Percentiles rank a stretch among this genome's conserved stretches.
Evolutionary conservation across 1,140 invertebrate genomes (phyloP).

Genomic region (Dreissena polymorpha): DNA sequence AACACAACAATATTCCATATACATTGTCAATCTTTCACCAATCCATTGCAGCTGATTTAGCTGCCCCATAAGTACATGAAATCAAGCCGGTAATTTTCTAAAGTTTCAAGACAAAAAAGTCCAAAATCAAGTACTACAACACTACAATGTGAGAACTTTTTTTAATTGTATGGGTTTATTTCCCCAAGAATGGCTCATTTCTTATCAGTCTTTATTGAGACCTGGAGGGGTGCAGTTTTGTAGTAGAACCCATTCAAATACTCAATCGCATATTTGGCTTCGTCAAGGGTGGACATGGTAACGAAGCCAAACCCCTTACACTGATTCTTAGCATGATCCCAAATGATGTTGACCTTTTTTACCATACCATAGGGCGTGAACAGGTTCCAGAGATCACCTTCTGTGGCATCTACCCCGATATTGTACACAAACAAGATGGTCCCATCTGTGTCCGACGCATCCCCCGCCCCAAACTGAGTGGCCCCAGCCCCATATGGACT

Average conservation of each 20-base stretch:
- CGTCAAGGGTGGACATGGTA: conserved; percentile 79
- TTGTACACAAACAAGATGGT: conserved; percentile 80
- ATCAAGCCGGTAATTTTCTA: too few species aligned
- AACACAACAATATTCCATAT: too few species aligned
- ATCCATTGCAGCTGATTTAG: too few species aligned
- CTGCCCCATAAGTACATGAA: too few species aligned
- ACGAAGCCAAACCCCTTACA: conserved; percentile 81
- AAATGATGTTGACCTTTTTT: conserved; percentile 78
- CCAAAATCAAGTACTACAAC: too few species aligned
- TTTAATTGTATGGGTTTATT: not conserved
- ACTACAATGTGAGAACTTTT: too few species aligned
- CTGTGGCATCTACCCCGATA: conserved; percentile 79
- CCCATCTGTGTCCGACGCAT: conserved; percentile 45
- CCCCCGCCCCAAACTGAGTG: conserved; percentile 24
- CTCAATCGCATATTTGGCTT: conserved; percentile 79
- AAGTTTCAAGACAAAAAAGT: too few species aligned
- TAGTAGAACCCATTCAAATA: conserved; percentile 78
- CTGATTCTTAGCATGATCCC: conserved; percentile 74
- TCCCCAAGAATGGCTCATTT: not conserved
- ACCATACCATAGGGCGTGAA: conserved; percentile 79
- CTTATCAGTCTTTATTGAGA: conserved; percentile 66
- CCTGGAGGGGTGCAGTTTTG: conserved; percentile 78
- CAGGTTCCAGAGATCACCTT: conserved; percentile 77
- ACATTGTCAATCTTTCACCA: too few species aligned
- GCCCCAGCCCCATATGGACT: not conserved